Evolutionary conservation across 1,140 invertebrate genomes (phyloP).

Genomic region (Pachyrhynchus sulphureomaculatus): DNA sequence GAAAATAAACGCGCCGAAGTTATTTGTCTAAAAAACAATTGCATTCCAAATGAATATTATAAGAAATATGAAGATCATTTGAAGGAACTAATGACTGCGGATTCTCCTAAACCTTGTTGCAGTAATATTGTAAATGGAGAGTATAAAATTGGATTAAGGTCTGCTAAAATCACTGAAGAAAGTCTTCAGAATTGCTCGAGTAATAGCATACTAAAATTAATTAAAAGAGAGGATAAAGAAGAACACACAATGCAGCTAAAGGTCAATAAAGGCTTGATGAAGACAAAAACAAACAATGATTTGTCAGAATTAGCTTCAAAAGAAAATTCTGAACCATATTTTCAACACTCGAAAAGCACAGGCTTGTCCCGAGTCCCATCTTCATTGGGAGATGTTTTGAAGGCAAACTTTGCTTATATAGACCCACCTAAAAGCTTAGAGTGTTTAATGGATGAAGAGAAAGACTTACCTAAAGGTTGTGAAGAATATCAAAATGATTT

Average conservation of each 20-base stretch:
- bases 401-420: background rate
- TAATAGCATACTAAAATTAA: background rate
- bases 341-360: background rate
- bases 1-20: conserved; percentile 39
- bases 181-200: background rate
- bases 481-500: conserved; percentile 5
- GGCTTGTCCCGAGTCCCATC: background rate
- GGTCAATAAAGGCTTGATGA: too few relatives aligned
- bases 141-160: background rate
- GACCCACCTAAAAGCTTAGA: background rate
- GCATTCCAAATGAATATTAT: conserved; percentile 37
- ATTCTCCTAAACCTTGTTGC: conserved; percentile 2
- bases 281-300: too few relatives aligned
- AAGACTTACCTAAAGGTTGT: background rate
- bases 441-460: background rate
- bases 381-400: background rate
- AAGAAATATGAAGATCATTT: conserved; percentile 46
- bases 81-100: conserved; percentile 19
- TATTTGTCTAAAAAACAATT: conserved; percentile 36
- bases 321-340: background rate
- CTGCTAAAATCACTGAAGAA: background rate
- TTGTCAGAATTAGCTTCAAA: background rate
- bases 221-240: background rate
- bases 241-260: background rate
- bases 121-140: background rate